Percentiles rank a stretch among this genome's conserved stretches.
Evolutionary conservation across 2,888 invertebrate species (phyloP).

Genomic region (Trypoxylon attenuatum): DNA sequence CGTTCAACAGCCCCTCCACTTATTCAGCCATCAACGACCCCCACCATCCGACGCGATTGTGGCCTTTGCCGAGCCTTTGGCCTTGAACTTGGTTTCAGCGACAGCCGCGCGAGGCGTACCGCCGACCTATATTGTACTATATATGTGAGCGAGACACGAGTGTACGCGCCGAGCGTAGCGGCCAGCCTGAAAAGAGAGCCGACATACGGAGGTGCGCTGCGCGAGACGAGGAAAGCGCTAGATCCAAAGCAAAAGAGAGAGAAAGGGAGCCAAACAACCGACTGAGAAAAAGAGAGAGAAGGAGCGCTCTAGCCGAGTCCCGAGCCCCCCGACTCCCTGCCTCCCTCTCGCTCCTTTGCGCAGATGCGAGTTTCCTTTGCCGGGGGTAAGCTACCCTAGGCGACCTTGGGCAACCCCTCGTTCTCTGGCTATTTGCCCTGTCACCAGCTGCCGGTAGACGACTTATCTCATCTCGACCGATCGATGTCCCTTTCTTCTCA

Average conservation of each 20-base stretch:
- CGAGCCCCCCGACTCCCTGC: conserved; percentile 3
- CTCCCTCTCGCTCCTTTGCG: conserved; percentile 46
- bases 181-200: conserved; percentile 35
- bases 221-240: not conserved
- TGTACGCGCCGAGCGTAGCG: conserved; percentile 49
- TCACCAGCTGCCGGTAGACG: conserved; percentile 51
- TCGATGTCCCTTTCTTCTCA: conserved; percentile 29
- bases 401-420: conserved; percentile 62
- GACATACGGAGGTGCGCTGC: not conserved
- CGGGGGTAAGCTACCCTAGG: conserved; percentile 62
- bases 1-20: conserved; percentile 78
- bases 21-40: conserved; percentile 71
- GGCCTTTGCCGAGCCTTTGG: conserved; percentile 74
- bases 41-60: conserved; percentile 74
- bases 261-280: not conserved
- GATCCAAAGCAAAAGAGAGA: not conserved
- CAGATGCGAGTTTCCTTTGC: conserved; percentile 55
- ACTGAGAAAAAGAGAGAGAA: conserved; percentile 6
- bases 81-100: conserved; percentile 75
- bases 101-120: conserved; percentile 73
- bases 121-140: conserved; percentile 71
- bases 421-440: conserved; percentile 45
- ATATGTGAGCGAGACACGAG: conserved; percentile 50
- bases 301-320: conserved; percentile 14
- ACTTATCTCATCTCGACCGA: conserved; percentile 46